phyloP scores from a whole-genome alignment of 1,140 invertebrate species.

The Diorhabda elongata region DNA sequence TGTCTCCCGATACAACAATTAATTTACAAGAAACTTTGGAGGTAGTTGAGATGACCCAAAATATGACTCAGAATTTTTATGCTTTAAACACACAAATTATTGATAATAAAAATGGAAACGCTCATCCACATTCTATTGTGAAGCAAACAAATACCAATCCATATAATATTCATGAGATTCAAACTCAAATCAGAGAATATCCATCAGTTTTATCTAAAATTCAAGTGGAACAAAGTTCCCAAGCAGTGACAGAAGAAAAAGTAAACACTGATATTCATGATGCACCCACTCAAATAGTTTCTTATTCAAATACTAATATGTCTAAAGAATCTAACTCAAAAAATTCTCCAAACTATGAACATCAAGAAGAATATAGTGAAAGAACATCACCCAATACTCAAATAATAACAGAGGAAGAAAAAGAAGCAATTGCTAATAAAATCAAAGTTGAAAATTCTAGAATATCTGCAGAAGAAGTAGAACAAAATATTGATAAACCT shows the following conservation, averaged over 20 bases:
- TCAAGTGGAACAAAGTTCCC: not conserved
- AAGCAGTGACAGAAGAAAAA: not conserved
- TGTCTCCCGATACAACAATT: too few species aligned
- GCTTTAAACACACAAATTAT: conserved; percentile 26
- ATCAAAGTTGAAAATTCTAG: not conserved
- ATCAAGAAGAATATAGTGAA: not conserved
- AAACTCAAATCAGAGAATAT: conserved; percentile 20
- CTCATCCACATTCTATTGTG: not conserved
- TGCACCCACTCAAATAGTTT: conserved; percentile 18
- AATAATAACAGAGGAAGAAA: conserved; percentile 9
- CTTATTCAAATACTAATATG: not conserved
- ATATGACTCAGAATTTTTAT: conserved; percentile 28
- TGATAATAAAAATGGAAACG: not conserved
- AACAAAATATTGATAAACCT: not conserved
- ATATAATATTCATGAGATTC: conserved; percentile 14
- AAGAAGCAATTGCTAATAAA: not conserved
- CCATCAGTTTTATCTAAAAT: not conserved
- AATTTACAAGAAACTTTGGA: too few species aligned
- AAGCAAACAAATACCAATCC: conserved; percentile 4
- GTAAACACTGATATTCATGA: conserved; percentile 11
- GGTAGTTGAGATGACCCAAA: too few species aligned
- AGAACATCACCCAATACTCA: not conserved
- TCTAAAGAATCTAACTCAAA: not conserved
- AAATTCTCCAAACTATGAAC: not conserved
- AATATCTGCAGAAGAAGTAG: not conserved